Evolutionary conservation across 2,113 vertebrate genomes (phyloP), one percentile per base, ranked within the genome.

Genomic region (Otolemur garnettii): DNA sequence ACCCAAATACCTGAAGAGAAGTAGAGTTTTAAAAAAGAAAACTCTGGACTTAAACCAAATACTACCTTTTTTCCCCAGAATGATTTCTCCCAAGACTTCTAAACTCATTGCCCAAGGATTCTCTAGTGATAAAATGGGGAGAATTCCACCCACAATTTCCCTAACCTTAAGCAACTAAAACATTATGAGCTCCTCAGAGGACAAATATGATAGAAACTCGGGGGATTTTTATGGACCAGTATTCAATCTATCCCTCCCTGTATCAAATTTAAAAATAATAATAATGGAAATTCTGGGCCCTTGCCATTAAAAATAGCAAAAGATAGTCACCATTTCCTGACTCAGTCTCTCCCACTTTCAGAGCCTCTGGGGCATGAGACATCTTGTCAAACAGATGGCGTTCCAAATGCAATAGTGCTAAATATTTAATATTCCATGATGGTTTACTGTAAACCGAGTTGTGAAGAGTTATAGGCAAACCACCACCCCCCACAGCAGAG

Each of bases 341-440:
- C 59, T 94, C 94, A 82, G 69, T 33, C 60, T n/a, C 62, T 11
- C 68, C 28, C 18, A 78, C 19, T 96, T 92, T 74, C 84, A 88
- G 95, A 96, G 62, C 64, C 84, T 93, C 26, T 26, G 30, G 45
- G 30, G 10, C 74, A 93, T 75, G 55, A 97, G 78, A n/a, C 92
- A 97, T 71, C 77, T 72, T 95, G 64, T 94, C 66, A 95, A 79
- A 87, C 94, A 93, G 62, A 87, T 26, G 62, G 26, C 88, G 74
- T 78, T 95, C 60, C 96, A 92, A 96, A 95, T 92, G 95, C 62
- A 90, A 97, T n/a, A 78, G 57, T 85, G 80, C 71, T 97, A 96
- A 97, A 97, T 97, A 94, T 95, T 97, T 96, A 96, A 97, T 97
- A 96, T 88, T 96, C 72, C 35, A 95, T 45, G 95, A 83, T 90